Evolutionary conservation across 2,797 vertebrate species (phyloP), one percentile per base, ranked within the genome.

Genomic region (Periparus ater): DNA sequence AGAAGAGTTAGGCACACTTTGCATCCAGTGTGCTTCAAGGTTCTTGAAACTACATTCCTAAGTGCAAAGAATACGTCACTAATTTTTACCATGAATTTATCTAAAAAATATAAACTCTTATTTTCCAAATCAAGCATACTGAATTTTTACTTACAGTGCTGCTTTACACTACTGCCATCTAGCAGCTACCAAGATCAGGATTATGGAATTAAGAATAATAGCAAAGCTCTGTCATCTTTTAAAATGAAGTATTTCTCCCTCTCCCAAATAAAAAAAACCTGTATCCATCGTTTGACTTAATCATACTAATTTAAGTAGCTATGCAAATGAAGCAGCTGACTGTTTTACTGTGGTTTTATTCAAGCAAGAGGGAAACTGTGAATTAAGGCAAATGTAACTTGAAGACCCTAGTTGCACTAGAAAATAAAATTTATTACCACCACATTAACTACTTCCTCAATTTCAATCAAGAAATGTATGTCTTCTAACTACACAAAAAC

Each of bases 81-180:
- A 77, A 10, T 45, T 91, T 88, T 80, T n/a, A 36, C 50, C 6
- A 76, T 42, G 14, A 72, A 74, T 87, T 84, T 55, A 79, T 21
- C 44, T 73, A 54, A 26, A 65, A 91, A 87, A 85, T 25, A 50
- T 3, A 26, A 76, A 68, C 22, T 53, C 19, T 22, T 4, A 32
- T 50, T 70, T 66, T 79, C 44, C 32, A 65, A 71, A 57, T 51
- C 30, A 51, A 68, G 19, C 9, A 74, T 7, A 65, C 9, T 22
- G 20, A 74, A 72, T 10, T 48, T 48, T 40, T 19, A 36, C 0
- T 0, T 48, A 34, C 21, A 88, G 44, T 16, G 20, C 30, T 91
- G 76, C 68, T 93, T 92, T 79, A 95, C 88, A 60, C 79, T 94
- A 79, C 93, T 91, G 95, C 96, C 96, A 96, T 85, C 97, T 97